Evolutionary conservation across 2,113 vertebrate genomes (phyloP).

Genomic region (Lophochroa leadbeateri): DNA sequence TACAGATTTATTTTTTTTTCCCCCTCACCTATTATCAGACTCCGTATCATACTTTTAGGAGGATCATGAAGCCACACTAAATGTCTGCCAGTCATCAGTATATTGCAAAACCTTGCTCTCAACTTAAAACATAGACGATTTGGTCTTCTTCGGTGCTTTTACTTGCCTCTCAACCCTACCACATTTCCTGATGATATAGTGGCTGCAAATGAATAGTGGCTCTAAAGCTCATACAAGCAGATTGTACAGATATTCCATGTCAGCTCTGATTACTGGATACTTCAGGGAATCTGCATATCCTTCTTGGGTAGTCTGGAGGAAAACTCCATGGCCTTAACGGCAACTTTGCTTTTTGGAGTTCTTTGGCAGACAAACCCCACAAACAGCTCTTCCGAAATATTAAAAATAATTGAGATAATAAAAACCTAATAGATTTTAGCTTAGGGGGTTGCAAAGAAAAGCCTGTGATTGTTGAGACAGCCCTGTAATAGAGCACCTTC

Average conservation of each 20-base stretch:
- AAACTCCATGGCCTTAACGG: not conserved
- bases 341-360: not conserved
- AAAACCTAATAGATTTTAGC: not conserved
- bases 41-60: not conserved
- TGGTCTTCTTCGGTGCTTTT: not conserved
- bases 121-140: not conserved
- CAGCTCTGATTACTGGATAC: not conserved
- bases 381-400: not conserved
- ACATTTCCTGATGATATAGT: not conserved
- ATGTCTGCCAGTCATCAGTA: not conserved
- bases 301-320: not conserved
- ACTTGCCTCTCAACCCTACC: not conserved
- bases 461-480: constrained; percentile 40
- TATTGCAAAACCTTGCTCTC: not conserved
- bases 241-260: not conserved
- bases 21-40: not conserved
- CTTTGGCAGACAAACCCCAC: not conserved
- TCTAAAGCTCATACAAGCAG: not conserved
- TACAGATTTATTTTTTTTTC: not conserved
- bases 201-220: not conserved
- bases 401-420: not conserved
- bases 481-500: constrained; percentile 2
- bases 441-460: not conserved
- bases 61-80: not conserved
- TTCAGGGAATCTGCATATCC: not conserved